phyloP scores from a whole-genome alignment of 2,797 vertebrate species.

The Enteromius anoplus region DNA sequence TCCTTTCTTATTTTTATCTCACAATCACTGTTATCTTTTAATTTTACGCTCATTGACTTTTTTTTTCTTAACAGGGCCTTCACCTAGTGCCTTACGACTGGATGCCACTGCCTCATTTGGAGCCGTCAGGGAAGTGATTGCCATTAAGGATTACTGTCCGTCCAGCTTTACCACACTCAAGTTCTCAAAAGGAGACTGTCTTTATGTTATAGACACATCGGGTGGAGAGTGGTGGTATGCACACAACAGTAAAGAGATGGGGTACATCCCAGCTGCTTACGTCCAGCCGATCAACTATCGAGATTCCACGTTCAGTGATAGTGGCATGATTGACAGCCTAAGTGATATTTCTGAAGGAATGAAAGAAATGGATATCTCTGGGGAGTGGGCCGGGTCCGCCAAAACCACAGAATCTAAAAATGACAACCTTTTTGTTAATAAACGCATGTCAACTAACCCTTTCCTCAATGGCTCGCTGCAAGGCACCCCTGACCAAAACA shows the following conservation, averaged over 20 bases:
- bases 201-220: conserved; percentile 91
- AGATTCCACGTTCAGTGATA: conserved; percentile 89
- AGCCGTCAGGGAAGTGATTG: conserved; percentile 89
- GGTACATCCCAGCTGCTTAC: conserved; percentile 94
- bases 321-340: conserved; percentile 89
- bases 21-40: conserved; percentile 4
- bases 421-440: conserved; percentile 88
- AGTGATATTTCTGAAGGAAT: conserved; percentile 85
- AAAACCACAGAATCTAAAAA: conserved; percentile 74
- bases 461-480: conserved; percentile 82
- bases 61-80: conserved; percentile 82
- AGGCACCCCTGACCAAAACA: conserved; percentile 69
- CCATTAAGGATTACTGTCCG: conserved; percentile 95
- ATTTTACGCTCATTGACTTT: neutral
- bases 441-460: conserved; percentile 84
- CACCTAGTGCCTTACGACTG: conserved; percentile 90
- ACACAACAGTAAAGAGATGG: conserved; percentile 97
- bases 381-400: conserved; percentile 78
- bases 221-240: conserved; percentile 98
- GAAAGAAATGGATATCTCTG: conserved; percentile 86
- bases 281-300: conserved; percentile 87
- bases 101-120: conserved; percentile 85
- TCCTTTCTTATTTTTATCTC: conserved; percentile 1
- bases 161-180: conserved; percentile 95
- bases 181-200: conserved; percentile 93